These are phyloP conservation scores for Anguilla japonica DNA, from an alignment of 2,113 vertebrate species.

Conservation along the genomic window DNA sequence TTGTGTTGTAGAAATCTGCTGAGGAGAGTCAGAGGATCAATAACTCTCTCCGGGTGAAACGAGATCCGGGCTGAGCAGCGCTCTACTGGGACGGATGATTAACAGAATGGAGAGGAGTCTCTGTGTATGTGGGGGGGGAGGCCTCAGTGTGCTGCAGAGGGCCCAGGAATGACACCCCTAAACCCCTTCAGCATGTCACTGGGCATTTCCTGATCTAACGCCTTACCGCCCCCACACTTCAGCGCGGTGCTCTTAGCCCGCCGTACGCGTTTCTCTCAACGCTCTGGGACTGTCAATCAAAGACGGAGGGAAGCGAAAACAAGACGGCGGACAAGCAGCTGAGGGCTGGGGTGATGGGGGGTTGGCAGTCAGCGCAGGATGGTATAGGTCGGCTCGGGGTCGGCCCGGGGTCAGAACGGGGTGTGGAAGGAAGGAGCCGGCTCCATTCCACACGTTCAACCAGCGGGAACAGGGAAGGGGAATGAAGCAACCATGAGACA, in stretches of 20 bases:
- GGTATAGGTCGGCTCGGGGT: conserved; percentile 33
- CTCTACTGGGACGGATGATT: neutral
- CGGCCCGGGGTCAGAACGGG: neutral
- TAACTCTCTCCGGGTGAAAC: neutral
- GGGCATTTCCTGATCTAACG: neutral
- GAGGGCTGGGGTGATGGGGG: conserved; percentile 40
- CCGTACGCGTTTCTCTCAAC: conserved; percentile 16
- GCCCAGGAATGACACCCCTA: neutral
- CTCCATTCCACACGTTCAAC: conserved; percentile 36
- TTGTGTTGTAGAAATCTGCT: conserved; percentile 21
- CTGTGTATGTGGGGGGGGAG: neutral
- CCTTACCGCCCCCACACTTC: no score
- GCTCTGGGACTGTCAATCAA: conserved; percentile 46
- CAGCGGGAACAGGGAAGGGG: conserved; percentile 29
- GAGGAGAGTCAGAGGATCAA: conserved; percentile 20
- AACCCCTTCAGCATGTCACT: neutral
- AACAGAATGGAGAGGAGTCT: neutral
- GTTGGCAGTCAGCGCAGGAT: conserved; percentile 42
- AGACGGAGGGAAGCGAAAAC: conserved; percentile 32
- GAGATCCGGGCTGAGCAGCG: neutral
- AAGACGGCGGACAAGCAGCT: conserved; percentile 34
- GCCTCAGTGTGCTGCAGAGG: neutral
- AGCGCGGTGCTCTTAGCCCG: neutral
- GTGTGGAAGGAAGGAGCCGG: conserved; percentile 42
- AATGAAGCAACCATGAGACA: neutral